phyloP scores from a whole-genome alignment of 2,888 invertebrate species.

The Elegia similella region DNA sequence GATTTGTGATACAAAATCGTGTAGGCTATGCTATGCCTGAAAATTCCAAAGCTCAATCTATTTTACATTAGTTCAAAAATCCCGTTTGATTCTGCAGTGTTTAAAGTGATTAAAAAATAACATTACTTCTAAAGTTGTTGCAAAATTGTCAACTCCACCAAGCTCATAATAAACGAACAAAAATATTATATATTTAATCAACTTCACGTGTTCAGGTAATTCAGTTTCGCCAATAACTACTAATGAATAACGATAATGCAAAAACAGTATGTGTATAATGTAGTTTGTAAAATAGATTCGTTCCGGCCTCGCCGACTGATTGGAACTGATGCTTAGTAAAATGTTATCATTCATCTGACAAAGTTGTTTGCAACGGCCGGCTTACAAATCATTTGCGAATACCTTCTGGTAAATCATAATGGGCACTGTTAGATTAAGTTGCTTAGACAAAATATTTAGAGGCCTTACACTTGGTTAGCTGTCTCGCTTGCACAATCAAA shows the following conservation, averaged over 20 bases:
- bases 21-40: no score
- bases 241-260: neutral
- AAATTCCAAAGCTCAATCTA: no score
- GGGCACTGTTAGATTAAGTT: constrained; percentile 1
- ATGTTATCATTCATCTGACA: constrained; percentile 8
- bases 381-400: neutral
- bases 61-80: no score
- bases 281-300: constrained; percentile 10
- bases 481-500: no score
- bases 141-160: no score
- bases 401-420: neutral
- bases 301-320: neutral
- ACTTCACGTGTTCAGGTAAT: neutral
- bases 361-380: constrained; percentile 1
- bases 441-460: neutral
- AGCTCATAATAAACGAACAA: no score
- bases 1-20: no score
- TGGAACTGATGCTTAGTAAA: constrained; percentile 8
- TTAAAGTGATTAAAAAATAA: no score
- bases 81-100: no score
- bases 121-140: no score
- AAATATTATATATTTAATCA: no score
- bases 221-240: neutral
- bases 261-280: constrained; percentile 2
- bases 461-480: neutral